Percentiles rank a stretch among this genome's conserved stretches.
phyloP scores from a whole-genome alignment of 2,113 vertebrate genomes.

The Nyctibius bracteatus region DNA sequence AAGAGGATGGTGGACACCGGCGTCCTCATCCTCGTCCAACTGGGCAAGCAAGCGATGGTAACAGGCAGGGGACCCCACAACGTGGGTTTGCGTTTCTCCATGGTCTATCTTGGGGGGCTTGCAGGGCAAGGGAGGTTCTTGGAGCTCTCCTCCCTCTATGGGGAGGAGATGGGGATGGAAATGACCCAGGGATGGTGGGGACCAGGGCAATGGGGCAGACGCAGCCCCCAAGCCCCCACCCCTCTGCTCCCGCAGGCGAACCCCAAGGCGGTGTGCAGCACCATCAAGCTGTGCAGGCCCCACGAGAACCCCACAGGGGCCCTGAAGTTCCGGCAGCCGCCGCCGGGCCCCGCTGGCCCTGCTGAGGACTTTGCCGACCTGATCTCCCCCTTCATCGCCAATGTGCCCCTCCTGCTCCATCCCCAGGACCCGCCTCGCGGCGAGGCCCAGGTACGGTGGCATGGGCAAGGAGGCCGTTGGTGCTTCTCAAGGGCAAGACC shows the following conservation, averaged over 20 bases:
- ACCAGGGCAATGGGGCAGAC: background rate
- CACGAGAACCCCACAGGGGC: constrained; percentile 54
- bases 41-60: constrained; percentile 89
- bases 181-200: accelerated
- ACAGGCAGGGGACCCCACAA: background rate
- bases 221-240: background rate
- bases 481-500: background rate
- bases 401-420: constrained; percentile 83
- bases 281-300: constrained; percentile 76
- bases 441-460: background rate
- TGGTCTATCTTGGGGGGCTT: background rate
- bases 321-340: constrained; percentile 42
- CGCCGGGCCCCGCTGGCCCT: constrained; percentile 67
- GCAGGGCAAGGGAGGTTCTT: background rate
- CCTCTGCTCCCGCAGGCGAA: constrained; percentile 62
- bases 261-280: constrained; percentile 75
- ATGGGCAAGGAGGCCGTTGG: background rate
- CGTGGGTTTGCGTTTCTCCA: accelerated
- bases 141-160: background rate
- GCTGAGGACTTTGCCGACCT: constrained; percentile 66
- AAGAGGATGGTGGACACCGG: constrained; percentile 85
- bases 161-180: background rate
- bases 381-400: constrained; percentile 76
- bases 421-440: constrained; percentile 64
- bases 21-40: constrained; percentile 79